Evolutionary conservation across 2,888 invertebrate genomes (phyloP).

Genomic region (Pristionchus mayeri): DNA sequence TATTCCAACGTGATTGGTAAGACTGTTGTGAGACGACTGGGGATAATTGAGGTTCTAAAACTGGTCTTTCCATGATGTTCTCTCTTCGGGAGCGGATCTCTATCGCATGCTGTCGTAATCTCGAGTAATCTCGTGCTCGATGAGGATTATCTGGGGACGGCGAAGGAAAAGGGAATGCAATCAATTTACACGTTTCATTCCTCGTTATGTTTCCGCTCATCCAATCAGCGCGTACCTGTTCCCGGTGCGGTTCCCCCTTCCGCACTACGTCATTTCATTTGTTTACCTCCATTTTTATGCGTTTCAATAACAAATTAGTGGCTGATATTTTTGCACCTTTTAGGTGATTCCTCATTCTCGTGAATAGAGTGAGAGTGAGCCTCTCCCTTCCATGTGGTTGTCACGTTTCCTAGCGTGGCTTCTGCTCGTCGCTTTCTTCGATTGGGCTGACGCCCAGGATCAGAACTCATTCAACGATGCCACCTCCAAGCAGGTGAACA

Average conservation of each 20-base stretch:
- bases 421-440: not conserved
- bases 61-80: slow-evolving; percentile 6
- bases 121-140: slow-evolving; percentile 11
- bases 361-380: not conserved
- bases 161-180: not conserved
- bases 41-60: no score
- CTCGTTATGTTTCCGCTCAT: not conserved
- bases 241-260: not conserved
- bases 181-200: slow-evolving; percentile 4
- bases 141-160: slow-evolving; percentile 11
- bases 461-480: slow-evolving; percentile 6
- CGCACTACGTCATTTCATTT: not conserved
- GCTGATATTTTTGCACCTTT: no score
- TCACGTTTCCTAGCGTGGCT: not conserved
- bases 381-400: not conserved
- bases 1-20: no score
- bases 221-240: not conserved
- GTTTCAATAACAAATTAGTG: not conserved
- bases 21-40: no score
- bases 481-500: not conserved
- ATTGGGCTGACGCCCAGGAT: not conserved
- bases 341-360: slow-evolving; percentile 2
- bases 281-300: not conserved
- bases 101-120: not conserved
- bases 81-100: not conserved